Percentiles rank a stretch among this genome's conserved stretches.
Conservation (phyloP, 2,797 vertebrate species). For the Diceros bicornis region DNA sequence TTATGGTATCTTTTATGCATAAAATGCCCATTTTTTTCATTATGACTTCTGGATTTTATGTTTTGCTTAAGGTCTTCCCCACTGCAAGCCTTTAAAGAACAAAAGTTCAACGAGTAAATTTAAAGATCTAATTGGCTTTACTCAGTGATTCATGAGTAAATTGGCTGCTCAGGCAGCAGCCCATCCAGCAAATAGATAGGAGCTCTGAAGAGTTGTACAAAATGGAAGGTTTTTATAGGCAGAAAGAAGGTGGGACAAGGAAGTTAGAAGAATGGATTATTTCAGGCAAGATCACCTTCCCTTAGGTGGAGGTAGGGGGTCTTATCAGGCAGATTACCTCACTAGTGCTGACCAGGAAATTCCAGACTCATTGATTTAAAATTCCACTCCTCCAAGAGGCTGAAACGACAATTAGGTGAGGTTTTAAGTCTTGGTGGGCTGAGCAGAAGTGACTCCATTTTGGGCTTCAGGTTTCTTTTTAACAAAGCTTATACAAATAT, state of each 20-base stretch:
- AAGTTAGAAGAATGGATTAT: no score
- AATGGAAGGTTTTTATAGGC: no score
- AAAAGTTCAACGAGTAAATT: no score
- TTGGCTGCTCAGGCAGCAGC: no score
- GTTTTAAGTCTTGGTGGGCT: neutral
- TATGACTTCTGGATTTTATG: neutral
- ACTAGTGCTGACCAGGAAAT: neutral
- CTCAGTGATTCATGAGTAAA: no score
- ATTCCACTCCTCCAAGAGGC: neutral
- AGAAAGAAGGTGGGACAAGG: no score
- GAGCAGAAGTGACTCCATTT: neutral
- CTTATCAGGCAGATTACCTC: neutral
- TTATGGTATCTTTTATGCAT: neutral
- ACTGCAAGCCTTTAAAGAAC: neutral
- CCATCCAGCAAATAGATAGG: no score
- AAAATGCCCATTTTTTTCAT: neutral
- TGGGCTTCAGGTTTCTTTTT: neutral
- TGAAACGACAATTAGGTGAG: neutral
- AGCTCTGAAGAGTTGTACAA: no score
- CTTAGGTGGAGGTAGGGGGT: no score
- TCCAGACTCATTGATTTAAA: neutral
- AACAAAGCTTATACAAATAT: neutral
- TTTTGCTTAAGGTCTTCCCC: neutral
- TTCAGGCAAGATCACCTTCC: no score
- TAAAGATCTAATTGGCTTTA: no score